Percentiles rank a stretch among this genome's conserved stretches.
Conservation (phyloP, 2,797 vertebrate species). For the Cottoperca gobio region DNA sequence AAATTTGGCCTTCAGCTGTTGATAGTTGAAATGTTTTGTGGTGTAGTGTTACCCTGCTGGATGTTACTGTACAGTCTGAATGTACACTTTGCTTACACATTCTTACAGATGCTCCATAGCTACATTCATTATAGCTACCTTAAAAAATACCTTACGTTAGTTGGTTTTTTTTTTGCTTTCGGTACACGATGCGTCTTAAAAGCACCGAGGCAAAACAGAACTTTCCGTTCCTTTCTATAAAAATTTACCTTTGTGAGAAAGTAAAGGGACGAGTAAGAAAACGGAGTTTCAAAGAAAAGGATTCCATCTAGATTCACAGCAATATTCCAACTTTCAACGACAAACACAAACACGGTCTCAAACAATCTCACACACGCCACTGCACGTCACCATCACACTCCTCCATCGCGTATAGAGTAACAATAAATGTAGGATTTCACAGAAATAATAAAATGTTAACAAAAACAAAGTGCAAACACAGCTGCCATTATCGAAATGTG, state of each 20-base stretch:
- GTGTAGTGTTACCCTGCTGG: slow-evolving; percentile 61
- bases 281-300: slow-evolving; percentile 69
- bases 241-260: slow-evolving; percentile 61
- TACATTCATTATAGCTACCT: slow-evolving; percentile 78
- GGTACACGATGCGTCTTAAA: slow-evolving; percentile 72
- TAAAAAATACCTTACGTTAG: slow-evolving; percentile 55
- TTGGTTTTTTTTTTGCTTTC: slow-evolving; percentile 50
- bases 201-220: slow-evolving; percentile 73
- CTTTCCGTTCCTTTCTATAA: slow-evolving; percentile 49
- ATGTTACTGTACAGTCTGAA: slow-evolving; percentile 49
- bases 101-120: slow-evolving; percentile 66
- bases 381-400: slow-evolving; percentile 81
- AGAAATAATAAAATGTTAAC: slow-evolving; percentile 86
- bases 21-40: slow-evolving; percentile 44
- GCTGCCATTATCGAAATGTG: slow-evolving; percentile 82
- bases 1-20: slow-evolving; percentile 78
- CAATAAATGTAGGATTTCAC: slow-evolving; percentile 86
- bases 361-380: slow-evolving; percentile 75
- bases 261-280: slow-evolving; percentile 77
- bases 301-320: slow-evolving; percentile 85
- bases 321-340: slow-evolving; percentile 81
- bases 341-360: slow-evolving; percentile 72
- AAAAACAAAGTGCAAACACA: slow-evolving; percentile 87
- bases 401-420: slow-evolving; percentile 80
- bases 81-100: slow-evolving; percentile 40